A percentile compares a stretch with the other conserved stretches of the same genome.
These are phyloP conservation scores for Panagrolaimus sp. DNA, from an alignment of 1,140 invertebrate species.

Conservation along the genomic window DNA sequence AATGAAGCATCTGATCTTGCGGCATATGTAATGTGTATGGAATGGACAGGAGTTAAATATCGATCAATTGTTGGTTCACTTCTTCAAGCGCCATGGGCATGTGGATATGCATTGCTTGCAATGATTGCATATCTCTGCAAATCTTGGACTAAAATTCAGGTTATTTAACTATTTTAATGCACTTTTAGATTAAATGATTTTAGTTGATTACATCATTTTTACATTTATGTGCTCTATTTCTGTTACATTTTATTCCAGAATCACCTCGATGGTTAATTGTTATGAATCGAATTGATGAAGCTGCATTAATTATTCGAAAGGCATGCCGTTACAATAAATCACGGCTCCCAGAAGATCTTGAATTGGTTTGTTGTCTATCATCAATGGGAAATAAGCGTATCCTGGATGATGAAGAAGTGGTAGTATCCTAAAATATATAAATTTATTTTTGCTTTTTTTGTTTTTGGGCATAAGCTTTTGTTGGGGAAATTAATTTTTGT, in stretches of 20 bases:
- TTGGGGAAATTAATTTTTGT: too few relatives aligned
- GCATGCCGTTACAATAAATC: conserved; percentile 55
- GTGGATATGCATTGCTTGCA: conserved; percentile 54
- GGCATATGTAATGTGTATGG: conserved; percentile 58
- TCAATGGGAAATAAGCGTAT: too few relatives aligned
- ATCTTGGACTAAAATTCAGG: conserved; percentile 54
- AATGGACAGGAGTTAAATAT: conserved; percentile 52
- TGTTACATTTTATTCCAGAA: conserved; percentile 40
- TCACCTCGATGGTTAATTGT: conserved; percentile 56
- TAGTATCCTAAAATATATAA: too few relatives aligned
- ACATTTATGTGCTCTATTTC: conserved; percentile 37
- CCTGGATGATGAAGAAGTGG: too few relatives aligned
- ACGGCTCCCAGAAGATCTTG: conserved; percentile 46
- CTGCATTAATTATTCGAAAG: conserved; percentile 47
- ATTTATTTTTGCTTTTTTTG: too few relatives aligned
- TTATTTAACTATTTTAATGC: too few relatives aligned
- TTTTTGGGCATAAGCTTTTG: conserved; percentile 12
- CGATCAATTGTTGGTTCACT: conserved; percentile 55
- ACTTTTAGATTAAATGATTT: too few relatives aligned
- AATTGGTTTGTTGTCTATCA: conserved; percentile 31
- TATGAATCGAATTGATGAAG: conserved; percentile 45
- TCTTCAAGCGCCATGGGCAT: conserved; percentile 55
- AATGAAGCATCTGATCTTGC: conserved; percentile 54
- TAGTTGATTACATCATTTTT: conserved; percentile 51
- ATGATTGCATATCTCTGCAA: conserved; percentile 54